Conservation (phyloP, 2,797 vertebrate species). For the Tamandua tetradactyla region DNA sequence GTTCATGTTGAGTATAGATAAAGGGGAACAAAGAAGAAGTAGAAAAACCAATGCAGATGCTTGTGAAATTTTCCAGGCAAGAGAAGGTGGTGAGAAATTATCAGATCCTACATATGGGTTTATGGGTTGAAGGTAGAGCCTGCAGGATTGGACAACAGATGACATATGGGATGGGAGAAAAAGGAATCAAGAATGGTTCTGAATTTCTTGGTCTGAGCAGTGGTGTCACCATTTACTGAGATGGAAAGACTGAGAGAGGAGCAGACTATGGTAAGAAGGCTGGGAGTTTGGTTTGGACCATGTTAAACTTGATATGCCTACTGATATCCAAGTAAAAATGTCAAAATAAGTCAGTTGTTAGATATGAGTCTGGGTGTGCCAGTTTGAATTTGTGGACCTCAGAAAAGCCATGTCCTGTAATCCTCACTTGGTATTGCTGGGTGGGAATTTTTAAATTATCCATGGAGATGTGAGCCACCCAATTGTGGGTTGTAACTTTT, state of each 20-base stretch:
- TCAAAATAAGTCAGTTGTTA: not conserved
- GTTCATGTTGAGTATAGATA: not conserved
- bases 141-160: not conserved
- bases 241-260: not conserved
- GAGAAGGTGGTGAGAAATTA: not conserved
- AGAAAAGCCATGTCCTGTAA: too few species aligned
- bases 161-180: not conserved
- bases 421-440: too few species aligned
- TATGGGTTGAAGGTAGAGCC: not conserved
- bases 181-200: not conserved
- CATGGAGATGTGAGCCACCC: too few species aligned
- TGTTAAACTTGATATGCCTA: not conserved
- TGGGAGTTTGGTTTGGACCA: not conserved
- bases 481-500: too few species aligned
- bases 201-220: not conserved
- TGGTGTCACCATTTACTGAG: not conserved
- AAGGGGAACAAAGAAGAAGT: not conserved
- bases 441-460: too few species aligned
- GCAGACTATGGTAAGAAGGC: fast-evolving
- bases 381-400: too few species aligned
- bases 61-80: not conserved
- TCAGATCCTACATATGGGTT: not conserved
- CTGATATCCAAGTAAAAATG: not conserved
- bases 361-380: not conserved
- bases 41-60: not conserved